These are phyloP conservation scores for Chrysina gloriosa DNA, from an alignment of 2,888 invertebrate species.

Conservation along the genomic window DNA sequence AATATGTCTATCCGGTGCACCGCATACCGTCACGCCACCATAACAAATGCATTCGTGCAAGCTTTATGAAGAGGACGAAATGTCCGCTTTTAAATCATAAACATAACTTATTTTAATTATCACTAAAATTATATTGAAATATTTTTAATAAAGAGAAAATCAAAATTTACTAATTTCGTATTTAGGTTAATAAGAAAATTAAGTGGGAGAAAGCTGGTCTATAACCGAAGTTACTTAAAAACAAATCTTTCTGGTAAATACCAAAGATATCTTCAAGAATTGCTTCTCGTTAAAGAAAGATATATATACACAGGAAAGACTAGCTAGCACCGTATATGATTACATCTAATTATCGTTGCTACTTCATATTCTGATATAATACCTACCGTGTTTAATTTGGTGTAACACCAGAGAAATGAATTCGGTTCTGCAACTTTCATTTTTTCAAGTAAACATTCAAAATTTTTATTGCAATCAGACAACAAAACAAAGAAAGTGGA, in stretches of 20 bases:
- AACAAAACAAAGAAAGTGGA: conserved; percentile 26
- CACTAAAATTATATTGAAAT: no score
- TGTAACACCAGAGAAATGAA: background rate
- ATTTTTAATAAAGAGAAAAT: no score
- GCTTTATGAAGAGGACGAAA: background rate
- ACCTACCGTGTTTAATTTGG: conserved; percentile 5
- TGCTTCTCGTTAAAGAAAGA: background rate
- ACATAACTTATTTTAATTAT: no score
- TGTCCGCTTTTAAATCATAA: background rate
- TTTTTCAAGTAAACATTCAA: conserved; percentile 7
- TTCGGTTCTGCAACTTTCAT: conserved; percentile 8
- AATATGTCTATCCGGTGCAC: background rate
- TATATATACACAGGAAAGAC: background rate
- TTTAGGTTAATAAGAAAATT: background rate
- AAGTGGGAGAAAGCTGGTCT: background rate
- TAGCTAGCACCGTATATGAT: background rate
- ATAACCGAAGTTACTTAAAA: background rate
- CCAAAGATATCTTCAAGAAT: background rate
- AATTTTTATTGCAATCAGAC: conserved; percentile 16
- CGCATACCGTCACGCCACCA: background rate
- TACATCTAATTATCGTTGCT: background rate
- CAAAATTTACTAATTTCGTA: background rate
- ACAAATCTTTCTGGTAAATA: no score
- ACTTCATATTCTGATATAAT: conserved; percentile 12
- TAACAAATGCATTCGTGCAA: background rate